Evolutionary conservation across 2,797 vertebrate genomes (phyloP).

Genomic region (Avahi laniger): DNA sequence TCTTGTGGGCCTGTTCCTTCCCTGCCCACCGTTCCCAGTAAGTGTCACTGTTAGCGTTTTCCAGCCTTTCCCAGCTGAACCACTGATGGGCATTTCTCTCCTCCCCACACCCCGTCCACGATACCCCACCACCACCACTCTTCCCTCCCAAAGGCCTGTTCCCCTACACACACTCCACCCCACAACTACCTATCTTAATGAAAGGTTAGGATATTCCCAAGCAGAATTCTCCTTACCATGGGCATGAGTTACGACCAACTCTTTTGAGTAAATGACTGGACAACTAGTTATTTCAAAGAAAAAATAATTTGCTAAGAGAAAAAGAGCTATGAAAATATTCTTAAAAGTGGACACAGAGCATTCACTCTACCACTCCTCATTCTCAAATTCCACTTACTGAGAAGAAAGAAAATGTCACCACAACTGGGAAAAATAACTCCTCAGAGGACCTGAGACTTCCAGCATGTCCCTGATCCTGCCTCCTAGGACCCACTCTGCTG

Average conservation of each 20-base stretch:
- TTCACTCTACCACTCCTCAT: neutral
- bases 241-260: neutral
- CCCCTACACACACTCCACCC: neutral
- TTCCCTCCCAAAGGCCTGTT: neutral
- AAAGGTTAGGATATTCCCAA: neutral
- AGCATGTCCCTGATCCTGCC: neutral
- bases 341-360: slow-evolving; percentile 44
- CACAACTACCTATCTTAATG: neutral
- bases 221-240: neutral
- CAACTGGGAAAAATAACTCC: neutral
- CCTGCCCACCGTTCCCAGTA: neutral
- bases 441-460: neutral
- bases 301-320: slow-evolving; percentile 34
- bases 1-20: neutral
- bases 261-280: neutral
- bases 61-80: neutral
- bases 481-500: neutral
- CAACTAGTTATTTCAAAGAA: slow-evolving; percentile 53
- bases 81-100: neutral
- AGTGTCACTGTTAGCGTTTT: neutral
- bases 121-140: neutral
- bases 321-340: slow-evolving; percentile 27
- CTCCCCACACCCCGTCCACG: neutral
- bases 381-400: neutral
- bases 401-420: neutral